These are phyloP conservation scores for Dasyurus viverrinus DNA, from an alignment of 2,113 vertebrate species.

Conservation along the genomic window DNA sequence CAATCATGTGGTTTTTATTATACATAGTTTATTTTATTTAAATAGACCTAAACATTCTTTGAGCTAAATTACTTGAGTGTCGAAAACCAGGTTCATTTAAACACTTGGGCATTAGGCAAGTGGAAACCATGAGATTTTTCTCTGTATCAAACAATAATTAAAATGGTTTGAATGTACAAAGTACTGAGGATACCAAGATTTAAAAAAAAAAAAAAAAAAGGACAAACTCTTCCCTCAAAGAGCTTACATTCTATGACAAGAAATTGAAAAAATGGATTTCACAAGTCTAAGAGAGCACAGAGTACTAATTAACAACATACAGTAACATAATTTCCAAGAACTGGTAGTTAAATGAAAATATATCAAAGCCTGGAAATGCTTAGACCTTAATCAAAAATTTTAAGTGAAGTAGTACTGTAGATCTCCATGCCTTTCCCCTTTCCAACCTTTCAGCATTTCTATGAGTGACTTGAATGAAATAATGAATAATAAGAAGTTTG, in stretches of 20 bases:
- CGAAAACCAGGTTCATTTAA: conserved; percentile 12
- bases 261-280: not conserved
- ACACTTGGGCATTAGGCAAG: conserved; percentile 6
- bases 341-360: not conserved
- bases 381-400: too few species aligned
- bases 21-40: too few species aligned
- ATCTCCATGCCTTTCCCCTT: not conserved
- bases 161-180: not conserved
- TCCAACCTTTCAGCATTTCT: not conserved
- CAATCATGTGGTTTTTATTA: too few species aligned
- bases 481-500: too few species aligned
- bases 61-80: conserved; percentile 37
- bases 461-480: not conserved
- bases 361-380: not conserved
- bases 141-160: not conserved
- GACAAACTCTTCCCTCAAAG: not conserved
- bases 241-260: not conserved
- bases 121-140: not conserved
- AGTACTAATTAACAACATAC: not conserved
- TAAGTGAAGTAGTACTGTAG: not conserved
- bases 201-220: too few species aligned
- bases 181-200: not conserved
- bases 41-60: conserved; percentile 11
- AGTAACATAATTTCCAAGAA: not conserved
- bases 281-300: not conserved